Percentiles rank a stretch among this genome's conserved stretches.
phyloP scores from a whole-genome alignment of 2,113 vertebrate genomes.

The Dryoscopus gambensis region DNA sequence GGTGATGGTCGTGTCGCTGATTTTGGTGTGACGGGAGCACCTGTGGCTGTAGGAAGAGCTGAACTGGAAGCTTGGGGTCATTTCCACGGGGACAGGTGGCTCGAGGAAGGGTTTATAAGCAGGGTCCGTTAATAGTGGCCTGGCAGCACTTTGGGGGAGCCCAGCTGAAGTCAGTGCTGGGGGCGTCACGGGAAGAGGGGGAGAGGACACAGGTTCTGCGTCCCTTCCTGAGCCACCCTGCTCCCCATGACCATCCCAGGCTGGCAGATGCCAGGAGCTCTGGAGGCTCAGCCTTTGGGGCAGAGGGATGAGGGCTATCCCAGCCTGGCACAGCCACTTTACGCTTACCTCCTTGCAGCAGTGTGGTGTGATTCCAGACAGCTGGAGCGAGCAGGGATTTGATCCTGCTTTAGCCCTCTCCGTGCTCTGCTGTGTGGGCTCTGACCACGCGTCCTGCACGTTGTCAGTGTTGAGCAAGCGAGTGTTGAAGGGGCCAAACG shows the following conservation, averaged over 20 bases:
- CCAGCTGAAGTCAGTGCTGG: not conserved
- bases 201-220: fast-evolving
- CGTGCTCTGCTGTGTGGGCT: not conserved
- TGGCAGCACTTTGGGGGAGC: not conserved
- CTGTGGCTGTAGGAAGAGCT: not conserved
- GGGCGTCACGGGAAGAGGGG: fast-evolving
- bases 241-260: fast-evolving
- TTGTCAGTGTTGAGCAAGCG: fast-evolving
- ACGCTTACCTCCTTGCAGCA: not conserved
- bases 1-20: fast-evolving
- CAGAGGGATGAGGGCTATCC: not conserved
- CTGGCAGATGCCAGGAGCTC: not conserved
- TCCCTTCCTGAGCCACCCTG: not conserved
- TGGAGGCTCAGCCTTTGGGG: not conserved
- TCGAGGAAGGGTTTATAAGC: not conserved
- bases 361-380: not conserved
- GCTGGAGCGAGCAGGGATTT: not conserved
- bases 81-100: not conserved
- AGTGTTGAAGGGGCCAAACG: not conserved
- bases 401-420: not conserved
- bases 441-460: not conserved
- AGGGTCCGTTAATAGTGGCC: fast-evolving
- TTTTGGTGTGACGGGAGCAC: not conserved
- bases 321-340: fast-evolving
- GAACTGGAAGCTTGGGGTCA: not conserved